Percentiles rank a stretch among this genome's conserved stretches.
phyloP scores from a whole-genome alignment of 2,888 invertebrate species.

The Lithodes maja region DNA sequence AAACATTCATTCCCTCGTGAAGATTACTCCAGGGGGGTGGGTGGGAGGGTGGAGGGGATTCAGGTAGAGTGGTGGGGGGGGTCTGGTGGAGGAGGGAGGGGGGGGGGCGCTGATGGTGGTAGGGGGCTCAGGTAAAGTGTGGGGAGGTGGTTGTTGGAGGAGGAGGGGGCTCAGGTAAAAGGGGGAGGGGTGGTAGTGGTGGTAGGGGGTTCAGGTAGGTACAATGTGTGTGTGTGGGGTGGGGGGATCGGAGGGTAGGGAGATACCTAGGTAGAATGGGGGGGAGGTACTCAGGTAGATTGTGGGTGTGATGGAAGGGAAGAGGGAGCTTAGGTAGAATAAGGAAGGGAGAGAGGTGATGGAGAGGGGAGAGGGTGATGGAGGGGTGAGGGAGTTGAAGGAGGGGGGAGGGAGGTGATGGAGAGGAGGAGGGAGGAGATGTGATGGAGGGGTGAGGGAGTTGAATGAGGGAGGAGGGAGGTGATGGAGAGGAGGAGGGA shows the following conservation, averaged over 20 bases:
- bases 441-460: not conserved
- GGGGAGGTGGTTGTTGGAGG: not conserved
- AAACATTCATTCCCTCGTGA: not conserved
- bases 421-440: not conserved
- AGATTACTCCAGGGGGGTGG: not conserved
- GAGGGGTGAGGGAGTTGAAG: not conserved
- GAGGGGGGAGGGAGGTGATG: not conserved
- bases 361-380: too few relatives aligned
- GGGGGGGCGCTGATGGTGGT: not conserved
- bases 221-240: not conserved
- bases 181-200: not conserved
- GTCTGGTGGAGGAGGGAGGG: not conserved
- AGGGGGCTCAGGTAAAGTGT: not conserved
- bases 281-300: too few relatives aligned
- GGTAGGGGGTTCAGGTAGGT: not conserved
- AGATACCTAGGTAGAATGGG: not conserved
- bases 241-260: not conserved
- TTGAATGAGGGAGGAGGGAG: not conserved
- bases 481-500: not conserved
- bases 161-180: not conserved
- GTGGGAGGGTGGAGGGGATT: not conserved
- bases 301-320: too few relatives aligned
- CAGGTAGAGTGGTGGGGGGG: not conserved
- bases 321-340: too few relatives aligned
- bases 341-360: too few relatives aligned